Percentiles rank a stretch among this genome's conserved stretches.
Evolutionary conservation across 1,140 invertebrate genomes (phyloP).

Genomic region (Chironomus tepperi): DNA sequence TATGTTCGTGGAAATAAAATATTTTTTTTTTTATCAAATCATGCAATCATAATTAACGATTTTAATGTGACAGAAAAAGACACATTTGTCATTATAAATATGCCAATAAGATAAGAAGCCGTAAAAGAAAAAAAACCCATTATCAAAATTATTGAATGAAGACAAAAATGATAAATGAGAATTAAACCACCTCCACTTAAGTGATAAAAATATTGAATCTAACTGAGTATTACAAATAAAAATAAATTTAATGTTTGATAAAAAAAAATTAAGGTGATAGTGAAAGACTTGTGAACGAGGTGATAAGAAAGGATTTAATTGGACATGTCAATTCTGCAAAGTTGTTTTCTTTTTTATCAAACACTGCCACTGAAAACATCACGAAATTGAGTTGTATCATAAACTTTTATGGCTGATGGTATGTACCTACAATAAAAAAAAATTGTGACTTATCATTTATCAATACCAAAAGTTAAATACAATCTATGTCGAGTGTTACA

Average conservation of each 20-base stretch:
- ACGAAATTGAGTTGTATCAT: background rate
- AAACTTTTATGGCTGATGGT: background rate
- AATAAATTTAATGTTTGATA: too few species aligned
- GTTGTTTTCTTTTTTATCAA: too few species aligned
- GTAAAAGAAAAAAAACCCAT: background rate
- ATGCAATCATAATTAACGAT: background rate
- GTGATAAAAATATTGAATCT: too few species aligned
- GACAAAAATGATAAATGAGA: slow-evolving; percentile 2
- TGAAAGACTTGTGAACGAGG: background rate
- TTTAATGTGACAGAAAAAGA: slow-evolving; percentile 7
- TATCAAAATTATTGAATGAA: background rate
- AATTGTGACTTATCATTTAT: too few species aligned
- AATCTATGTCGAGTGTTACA: background rate
- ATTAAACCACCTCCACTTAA: background rate
- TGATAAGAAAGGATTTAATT: background rate
- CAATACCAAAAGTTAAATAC: too few species aligned
- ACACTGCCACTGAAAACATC: background rate
- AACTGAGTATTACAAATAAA: too few species aligned
- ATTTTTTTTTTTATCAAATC: background rate
- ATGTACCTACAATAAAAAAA: too few species aligned
- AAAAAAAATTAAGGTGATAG: background rate
- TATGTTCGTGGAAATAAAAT: background rate
- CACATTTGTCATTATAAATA: slow-evolving; percentile 22
- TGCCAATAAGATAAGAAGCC: slow-evolving; percentile 14
- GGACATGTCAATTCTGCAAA: background rate